These are phyloP conservation scores for Pentalonia nigronervosa DNA, from an alignment of 1,140 invertebrate genomes.

Conservation along the genomic window DNA sequence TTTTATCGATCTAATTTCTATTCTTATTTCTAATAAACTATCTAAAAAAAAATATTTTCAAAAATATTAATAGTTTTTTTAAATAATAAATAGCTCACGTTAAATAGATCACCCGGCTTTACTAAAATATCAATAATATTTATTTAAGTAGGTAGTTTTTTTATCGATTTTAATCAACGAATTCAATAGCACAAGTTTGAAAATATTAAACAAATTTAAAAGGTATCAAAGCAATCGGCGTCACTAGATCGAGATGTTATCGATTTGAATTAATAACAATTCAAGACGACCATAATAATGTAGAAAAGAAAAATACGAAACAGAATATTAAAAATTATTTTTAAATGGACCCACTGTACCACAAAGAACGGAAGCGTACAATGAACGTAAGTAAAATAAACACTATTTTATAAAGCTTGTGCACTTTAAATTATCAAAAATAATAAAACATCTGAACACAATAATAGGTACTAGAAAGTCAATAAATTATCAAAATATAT, in stretches of 20 bases:
- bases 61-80: too few species aligned
- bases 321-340: not conserved
- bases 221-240: too few species aligned
- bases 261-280: not conserved
- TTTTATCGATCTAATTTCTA: too few species aligned
- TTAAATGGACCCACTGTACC: not conserved
- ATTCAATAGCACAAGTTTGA: not conserved
- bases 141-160: too few species aligned
- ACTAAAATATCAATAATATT: too few species aligned
- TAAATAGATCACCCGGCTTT: too few species aligned
- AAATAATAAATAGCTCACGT: too few species aligned
- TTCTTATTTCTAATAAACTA: too few species aligned
- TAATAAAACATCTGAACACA: not conserved
- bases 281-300: not conserved
- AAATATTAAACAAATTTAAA: not conserved
- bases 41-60: too few species aligned
- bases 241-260: not conserved
- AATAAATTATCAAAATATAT: not conserved
- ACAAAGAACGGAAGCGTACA: not conserved
- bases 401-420: not conserved
- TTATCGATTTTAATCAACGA: not conserved
- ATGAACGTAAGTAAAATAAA: not conserved
- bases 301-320: not conserved
- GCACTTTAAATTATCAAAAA: not conserved
- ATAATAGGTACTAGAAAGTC: not conserved